Percentiles rank a stretch among this genome's conserved stretches.
These are phyloP conservation scores for Tenodera sinensis DNA, from an alignment of 2,888 invertebrate genomes.

Conservation along the genomic window DNA sequence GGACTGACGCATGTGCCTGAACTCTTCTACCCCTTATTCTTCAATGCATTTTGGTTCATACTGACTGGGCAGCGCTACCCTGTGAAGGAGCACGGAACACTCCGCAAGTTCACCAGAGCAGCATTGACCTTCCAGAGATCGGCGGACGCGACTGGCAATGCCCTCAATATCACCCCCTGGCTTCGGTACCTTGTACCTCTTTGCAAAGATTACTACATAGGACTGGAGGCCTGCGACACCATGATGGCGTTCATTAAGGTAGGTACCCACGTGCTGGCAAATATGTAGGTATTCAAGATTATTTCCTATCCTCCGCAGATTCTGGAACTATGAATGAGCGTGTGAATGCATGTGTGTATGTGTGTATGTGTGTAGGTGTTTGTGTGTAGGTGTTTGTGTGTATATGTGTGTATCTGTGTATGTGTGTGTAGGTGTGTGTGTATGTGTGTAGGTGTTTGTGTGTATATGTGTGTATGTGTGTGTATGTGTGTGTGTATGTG, in stretches of 20 bases:
- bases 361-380: too few relatives aligned
- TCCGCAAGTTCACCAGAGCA: slow-evolving; percentile 47
- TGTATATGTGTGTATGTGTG: too few relatives aligned
- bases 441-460: too few relatives aligned
- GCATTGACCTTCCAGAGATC: slow-evolving; percentile 54
- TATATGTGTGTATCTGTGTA: too few relatives aligned
- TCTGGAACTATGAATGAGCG: too few relatives aligned
- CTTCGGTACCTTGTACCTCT: slow-evolving; percentile 57
- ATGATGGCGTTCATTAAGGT: slow-evolving; percentile 54
- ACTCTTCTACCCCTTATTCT: slow-evolving; percentile 51
- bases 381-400: too few relatives aligned
- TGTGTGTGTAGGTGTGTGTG: too few relatives aligned
- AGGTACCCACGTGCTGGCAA: too few relatives aligned
- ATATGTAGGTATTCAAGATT: too few relatives aligned
- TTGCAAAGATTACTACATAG: slow-evolving; percentile 52
- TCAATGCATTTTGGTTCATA: slow-evolving; percentile 56
- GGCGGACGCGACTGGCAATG: slow-evolving; percentile 58
- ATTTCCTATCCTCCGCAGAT: too few relatives aligned
- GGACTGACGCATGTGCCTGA: slow-evolving; percentile 50
- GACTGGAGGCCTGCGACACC: slow-evolving; percentile 49
- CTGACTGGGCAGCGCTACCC: slow-evolving; percentile 52
- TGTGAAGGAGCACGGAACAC: slow-evolving; percentile 50
- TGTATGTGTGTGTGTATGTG: too few relatives aligned
- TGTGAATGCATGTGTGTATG: too few relatives aligned
- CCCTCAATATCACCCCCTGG: slow-evolving; percentile 58